These are phyloP conservation scores for Hylaeus volcanicus DNA, from an alignment of 1,140 invertebrate species.

Conservation along the genomic window DNA sequence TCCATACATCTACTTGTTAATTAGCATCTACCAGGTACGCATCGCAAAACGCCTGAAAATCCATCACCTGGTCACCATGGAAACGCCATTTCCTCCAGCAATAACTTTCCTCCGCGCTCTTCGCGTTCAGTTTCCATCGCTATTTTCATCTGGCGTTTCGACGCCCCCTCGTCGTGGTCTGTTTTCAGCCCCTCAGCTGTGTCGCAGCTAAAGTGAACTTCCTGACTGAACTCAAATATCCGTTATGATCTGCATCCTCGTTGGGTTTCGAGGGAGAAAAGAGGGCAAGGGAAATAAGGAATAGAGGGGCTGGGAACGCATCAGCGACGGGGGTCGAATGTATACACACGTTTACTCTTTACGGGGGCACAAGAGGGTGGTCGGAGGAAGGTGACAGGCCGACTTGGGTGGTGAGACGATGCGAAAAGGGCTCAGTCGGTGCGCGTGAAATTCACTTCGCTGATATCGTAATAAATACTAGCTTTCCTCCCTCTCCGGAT, in stretches of 20 bases:
- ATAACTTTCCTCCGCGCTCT: slow-evolving; percentile 13
- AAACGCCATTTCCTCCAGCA: neutral
- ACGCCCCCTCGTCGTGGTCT: neutral
- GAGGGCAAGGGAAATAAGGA: neutral
- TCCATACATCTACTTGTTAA: too few relatives aligned
- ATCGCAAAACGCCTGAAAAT: neutral
- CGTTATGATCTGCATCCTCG: slow-evolving; percentile 24
- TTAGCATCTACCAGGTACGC: neutral
- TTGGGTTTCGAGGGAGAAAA: neutral
- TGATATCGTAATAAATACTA: slow-evolving; percentile 4
- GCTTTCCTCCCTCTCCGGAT: neutral
- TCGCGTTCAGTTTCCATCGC: slow-evolving; percentile 27
- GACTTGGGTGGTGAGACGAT: neutral
- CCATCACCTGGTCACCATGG: neutral
- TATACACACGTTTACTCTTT: neutral
- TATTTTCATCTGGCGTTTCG: slow-evolving; percentile 16
- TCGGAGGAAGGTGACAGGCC: neutral
- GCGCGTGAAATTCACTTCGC: neutral
- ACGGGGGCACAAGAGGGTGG: neutral
- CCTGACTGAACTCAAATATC: slow-evolving; percentile 38
- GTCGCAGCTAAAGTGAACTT: slow-evolving; percentile 26
- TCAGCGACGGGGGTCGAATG: too few relatives aligned
- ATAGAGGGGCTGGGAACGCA: neutral
- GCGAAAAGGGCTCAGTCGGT: neutral
- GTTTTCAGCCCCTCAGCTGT: neutral